Evolutionary conservation across 2,797 vertebrate genomes (phyloP), one percentile per base, ranked within the genome.

Genomic region (Sebastes paucispinis): DNA sequence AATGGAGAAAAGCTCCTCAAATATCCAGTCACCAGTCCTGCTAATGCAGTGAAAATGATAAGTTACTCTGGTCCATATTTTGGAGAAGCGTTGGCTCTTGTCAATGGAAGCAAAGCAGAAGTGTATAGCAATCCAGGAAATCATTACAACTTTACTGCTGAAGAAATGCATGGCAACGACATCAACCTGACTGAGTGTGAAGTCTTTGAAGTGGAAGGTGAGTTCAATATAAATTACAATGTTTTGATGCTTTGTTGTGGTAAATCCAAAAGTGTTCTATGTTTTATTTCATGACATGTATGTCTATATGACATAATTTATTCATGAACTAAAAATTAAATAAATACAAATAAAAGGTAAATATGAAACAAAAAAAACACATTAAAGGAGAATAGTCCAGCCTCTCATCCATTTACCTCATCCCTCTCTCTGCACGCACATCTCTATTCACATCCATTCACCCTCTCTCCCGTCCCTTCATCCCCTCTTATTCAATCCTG

Each of bases 191-290:
- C 16, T 10, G 92, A 92, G 68, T 93, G 89, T 81, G 91, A 93
- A 75, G 88, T 94, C 18, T 93, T 81, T 58, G n/a, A 79, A 69
- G 89, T 93, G 4, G 68, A 78, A 12, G 82, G 93, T 93, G 34
- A 89, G 87, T 62, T 34, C 3, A 55, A 2, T 52, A 24, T 24
- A 47, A 50, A 62, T 31, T 36, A 36, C 34, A 36, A 36, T 12
- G 34, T 12, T 36, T 36, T 12, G 34, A 36, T 36, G 34, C 34
- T 36, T 36, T 36, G 34, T 36, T 36, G 34, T 36, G 34, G 34
- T 12, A 36, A 36, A 36, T 36, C 11, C 11, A 36, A 11, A 34
- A 36, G 10, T 34, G 34, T 34, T 34, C 34, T 11, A 34, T 34
- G 34, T 34, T 34, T 34, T 34, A 34, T 34, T 34, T 34, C 34